Evolutionary conservation across 2,888 invertebrate species (phyloP), one percentile per base, ranked within the genome.

Genomic region (Phragmatobia fuliginosa): DNA sequence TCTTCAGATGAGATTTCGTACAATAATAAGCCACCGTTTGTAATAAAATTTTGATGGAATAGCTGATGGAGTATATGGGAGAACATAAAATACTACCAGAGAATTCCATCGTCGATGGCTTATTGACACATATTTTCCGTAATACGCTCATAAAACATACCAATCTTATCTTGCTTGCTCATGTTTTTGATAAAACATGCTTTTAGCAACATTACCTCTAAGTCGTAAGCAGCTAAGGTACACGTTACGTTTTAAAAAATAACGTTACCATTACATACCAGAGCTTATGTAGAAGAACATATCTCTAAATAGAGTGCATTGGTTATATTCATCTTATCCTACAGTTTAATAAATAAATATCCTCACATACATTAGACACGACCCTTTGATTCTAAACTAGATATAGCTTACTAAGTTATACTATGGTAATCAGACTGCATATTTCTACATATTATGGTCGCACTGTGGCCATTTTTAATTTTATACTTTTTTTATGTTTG

Each of bases 111-210:
- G 81, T 78, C 82, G 80, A 85, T 79, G 82, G 85, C 88, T 85
- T 89, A 92, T 91, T 91, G 89, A 91, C 90, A 89, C 87, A 88
- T 91, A 91, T 91, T 91, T 88, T 88, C 87, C 83, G 82, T 85
- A 86, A 91, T 90, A 87, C 76, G 86, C 80, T 85, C 90, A 88
- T 91, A 92, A 92, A 92, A 91, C 84, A 84, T 80, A 82, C 83
- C 86, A 88, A 90, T 91, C 88, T 90, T 90, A 90, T 91, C 89
- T 88, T 73, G 74, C 84, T 82, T 81, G 81, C 84, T 87, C 84
- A 85, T 86, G 83, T 89, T 88, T 85, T 82, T 58, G 87, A 88
- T 88, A 87, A 90, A 87, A 87, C 87, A 86, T 82, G 74, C 78
- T 74, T 82, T 77, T 77, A 72, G 71, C 68, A 82, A 72, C 59